Evolutionary conservation across 2,888 invertebrate species (phyloP), one percentile per base, ranked within the genome.

Genomic region (Leptopilina drosophilae): DNA sequence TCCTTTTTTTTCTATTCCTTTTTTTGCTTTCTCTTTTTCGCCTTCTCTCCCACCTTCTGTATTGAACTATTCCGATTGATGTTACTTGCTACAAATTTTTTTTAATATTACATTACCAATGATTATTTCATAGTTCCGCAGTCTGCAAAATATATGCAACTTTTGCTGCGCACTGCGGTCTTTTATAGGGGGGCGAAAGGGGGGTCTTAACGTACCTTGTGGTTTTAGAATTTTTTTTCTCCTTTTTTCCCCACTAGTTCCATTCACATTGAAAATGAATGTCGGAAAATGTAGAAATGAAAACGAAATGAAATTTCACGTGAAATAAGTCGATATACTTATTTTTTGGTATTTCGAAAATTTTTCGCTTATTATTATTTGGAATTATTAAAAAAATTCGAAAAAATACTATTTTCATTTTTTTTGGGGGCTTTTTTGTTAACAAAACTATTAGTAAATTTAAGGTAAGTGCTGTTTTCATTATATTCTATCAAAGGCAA

Each of bases 21-120:
- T 33, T 33, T 33, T 33, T 3, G 65, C 53, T 73, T 40, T 9
- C 33, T 49, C 80, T 79, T 81, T 76, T 59, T 77, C 49, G n/a
- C 53, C 66, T 33, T 33, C 75, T 1, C 76, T 65, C 78, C 78
- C 64, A 79, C 66, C 12, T 46, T 49, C 49, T 56, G 82, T 78
- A 79, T 78, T 82, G 84, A 87, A 88, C 89, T 91, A 90, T 91
- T 90, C 88, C 86, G 87, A 88, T 86, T 89, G 89, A 89, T 88
- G 89, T 88, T 87, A 83, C 89, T 80, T 78, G 89, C 86, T 89
- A 88, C 87, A 81, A 20, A 81, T 69, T 82, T 76, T 84, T 88
- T 90, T 89, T 88, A 91, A 91, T 89, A 90, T 89, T 89, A 85
- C 87, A 81, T 75, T 64, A 67, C 76, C 77, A 77, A 86, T 89